Conservation (phyloP, 2,888 invertebrate genomes). For the Ectemnius lituratus region DNA sequence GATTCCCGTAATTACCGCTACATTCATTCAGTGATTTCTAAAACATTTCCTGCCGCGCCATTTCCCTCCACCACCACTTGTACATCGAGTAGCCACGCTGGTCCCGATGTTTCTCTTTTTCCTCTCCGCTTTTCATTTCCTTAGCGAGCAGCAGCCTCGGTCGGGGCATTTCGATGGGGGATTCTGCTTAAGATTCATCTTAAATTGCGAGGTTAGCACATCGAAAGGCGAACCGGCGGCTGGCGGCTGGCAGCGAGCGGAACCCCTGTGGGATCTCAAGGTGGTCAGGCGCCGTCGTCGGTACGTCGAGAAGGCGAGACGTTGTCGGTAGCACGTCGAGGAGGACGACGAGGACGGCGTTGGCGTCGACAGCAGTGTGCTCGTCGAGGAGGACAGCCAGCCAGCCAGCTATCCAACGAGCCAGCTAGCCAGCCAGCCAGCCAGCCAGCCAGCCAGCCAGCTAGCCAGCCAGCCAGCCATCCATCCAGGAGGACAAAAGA, state of each 20-base stretch:
- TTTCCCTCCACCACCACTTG: not conserved
- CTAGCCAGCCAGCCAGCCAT: no score
- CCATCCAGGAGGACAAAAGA: slow-evolving; percentile 47
- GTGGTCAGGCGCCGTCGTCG: slow-evolving; percentile 19
- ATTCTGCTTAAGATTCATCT: slow-evolving; percentile 58
- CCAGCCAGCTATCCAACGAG: no score
- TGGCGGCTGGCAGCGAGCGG: no score
- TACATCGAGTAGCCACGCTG: slow-evolving; percentile 26
- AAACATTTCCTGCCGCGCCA: slow-evolving; percentile 19
- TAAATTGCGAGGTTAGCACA: slow-evolving; percentile 46
- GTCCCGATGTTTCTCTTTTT: no score
- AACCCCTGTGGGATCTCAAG: slow-evolving; percentile 36
- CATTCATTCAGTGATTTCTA: slow-evolving; percentile 38
- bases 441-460: not conserved
- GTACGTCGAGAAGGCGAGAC: slow-evolving; percentile 42
- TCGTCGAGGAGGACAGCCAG: no score
- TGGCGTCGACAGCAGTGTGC: no score
- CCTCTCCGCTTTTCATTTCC: not conserved
- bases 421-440: no score
- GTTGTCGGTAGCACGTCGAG: slow-evolving; percentile 39
- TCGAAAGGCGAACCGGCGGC: slow-evolving; percentile 44
- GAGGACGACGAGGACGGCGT: slow-evolving; percentile 32
- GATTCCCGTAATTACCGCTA: slow-evolving; percentile 10
- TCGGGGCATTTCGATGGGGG: slow-evolving; percentile 30
- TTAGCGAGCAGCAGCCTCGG: not conserved